Evolutionary conservation across 1,140 invertebrate genomes (phyloP).

Genomic region (Drosophila rhopaloa): DNA sequence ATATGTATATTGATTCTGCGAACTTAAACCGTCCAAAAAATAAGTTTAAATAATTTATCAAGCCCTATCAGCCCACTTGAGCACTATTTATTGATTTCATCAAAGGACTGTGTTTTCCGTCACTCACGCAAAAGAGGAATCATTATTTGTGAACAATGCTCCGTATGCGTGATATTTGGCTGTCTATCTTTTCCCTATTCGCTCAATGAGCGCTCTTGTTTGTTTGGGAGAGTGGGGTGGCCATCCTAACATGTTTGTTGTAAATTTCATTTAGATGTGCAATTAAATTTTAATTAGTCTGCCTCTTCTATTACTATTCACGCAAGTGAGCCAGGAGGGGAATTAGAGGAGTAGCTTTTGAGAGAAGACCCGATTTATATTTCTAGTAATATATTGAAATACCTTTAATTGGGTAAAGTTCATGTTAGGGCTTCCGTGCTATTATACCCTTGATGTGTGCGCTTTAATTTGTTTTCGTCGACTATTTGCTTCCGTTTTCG

Average conservation of each 20-base stretch:
- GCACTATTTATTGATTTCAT: neutral
- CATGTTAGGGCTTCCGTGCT: constrained; percentile 38
- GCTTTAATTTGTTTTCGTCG: constrained; percentile 38
- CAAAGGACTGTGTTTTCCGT: constrained; percentile 9
- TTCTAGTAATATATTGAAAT: constrained; percentile 48
- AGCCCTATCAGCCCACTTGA: no score
- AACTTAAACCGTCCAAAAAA: no score
- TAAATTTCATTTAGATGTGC: constrained; percentile 78
- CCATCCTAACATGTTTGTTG: constrained; percentile 60
- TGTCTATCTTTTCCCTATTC: constrained; percentile 28
- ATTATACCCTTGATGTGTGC: constrained; percentile 54
- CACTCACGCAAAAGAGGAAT: constrained; percentile 15
- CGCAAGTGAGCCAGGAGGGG: neutral
- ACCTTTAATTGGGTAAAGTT: constrained; percentile 57
- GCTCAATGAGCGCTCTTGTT: constrained; percentile 21
- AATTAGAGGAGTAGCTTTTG: neutral
- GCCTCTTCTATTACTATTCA: constrained; percentile 50
- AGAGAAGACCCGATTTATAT: constrained; percentile 36
- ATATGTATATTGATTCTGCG: no score
- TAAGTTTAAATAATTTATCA: neutral
- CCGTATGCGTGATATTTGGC: constrained; percentile 59
- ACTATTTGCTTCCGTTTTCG: constrained; percentile 7
- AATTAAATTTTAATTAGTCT: constrained; percentile 80
- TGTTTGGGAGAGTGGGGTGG: constrained; percentile 16
- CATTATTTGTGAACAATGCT: constrained; percentile 21